A percentile compares a stretch with the other conserved stretches of the same genome.
Conservation (phyloP, 2,888 invertebrate species). For the Scotopteryx bipunctaria region DNA sequence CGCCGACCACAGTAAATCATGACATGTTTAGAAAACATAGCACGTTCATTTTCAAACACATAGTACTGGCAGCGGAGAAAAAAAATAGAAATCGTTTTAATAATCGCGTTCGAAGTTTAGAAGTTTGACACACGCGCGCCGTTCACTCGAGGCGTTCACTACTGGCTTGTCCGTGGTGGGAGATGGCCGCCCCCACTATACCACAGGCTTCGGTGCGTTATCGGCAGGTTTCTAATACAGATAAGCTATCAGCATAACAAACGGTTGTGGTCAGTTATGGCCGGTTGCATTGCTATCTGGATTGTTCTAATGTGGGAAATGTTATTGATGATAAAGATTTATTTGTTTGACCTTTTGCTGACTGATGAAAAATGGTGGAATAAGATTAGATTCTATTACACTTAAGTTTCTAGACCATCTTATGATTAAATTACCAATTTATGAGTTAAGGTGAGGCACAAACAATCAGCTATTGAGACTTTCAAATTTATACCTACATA, state of each 20-base stretch:
- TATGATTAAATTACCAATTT: too few species aligned
- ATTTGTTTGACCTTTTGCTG: too few species aligned
- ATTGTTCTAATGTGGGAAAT: conserved; percentile 10
- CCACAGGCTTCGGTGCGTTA: conserved; percentile 54
- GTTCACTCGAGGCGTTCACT: conserved; percentile 56
- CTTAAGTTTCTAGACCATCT: too few species aligned
- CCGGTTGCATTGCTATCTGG: neutral
- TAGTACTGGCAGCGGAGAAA: conserved; percentile 30
- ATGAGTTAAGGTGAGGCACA: too few species aligned
- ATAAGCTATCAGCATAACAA: conserved; percentile 62
- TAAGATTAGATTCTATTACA: neutral
- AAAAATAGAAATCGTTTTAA: conserved; percentile 25
- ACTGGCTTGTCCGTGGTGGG: conserved; percentile 60
- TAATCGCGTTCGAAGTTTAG: conserved; percentile 34
- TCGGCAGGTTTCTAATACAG: conserved; percentile 62
- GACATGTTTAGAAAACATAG: conserved; percentile 39
- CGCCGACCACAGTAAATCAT: conserved; percentile 36
- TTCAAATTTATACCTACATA: too few species aligned
- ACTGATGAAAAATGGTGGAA: neutral
- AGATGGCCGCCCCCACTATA: conserved; percentile 51
- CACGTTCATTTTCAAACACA: conserved; percentile 42
- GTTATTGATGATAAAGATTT: too few species aligned
- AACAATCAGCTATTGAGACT: too few species aligned
- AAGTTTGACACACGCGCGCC: conserved; percentile 55
- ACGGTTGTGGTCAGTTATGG: conserved; percentile 12